Conservation (phyloP, 2,888 invertebrate genomes). For the Arctia plantaginis region DNA sequence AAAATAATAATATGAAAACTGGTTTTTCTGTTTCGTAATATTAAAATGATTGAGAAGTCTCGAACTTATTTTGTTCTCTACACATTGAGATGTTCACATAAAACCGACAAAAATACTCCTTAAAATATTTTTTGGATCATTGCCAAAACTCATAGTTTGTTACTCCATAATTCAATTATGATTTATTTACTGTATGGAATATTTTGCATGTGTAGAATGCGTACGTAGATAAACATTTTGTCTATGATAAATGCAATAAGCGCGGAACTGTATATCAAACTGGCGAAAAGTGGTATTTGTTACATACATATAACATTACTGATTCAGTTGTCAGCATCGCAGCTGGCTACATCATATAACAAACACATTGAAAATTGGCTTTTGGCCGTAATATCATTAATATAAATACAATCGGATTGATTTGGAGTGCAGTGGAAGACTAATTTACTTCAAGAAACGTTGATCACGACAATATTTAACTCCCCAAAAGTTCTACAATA, state of each 20-base stretch:
- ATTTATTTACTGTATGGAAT: constrained; percentile 31
- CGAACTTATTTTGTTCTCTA: constrained; percentile 4
- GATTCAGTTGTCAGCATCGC: no score
- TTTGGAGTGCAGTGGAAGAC: no score
- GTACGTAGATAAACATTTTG: constrained; percentile 2
- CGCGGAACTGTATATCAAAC: not conserved
- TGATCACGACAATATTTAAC: no score
- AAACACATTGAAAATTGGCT: no score
- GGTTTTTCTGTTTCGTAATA: not conserved
- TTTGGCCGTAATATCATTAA: no score
- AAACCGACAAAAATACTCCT: constrained; percentile 42
- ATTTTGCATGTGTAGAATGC: constrained; percentile 1
- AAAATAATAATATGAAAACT: not conserved
- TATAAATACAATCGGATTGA: no score
- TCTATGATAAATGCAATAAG: not conserved
- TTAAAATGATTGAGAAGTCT: not conserved
- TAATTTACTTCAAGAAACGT: no score
- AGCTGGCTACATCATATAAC: no score
- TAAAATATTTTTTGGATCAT: constrained; percentile 38
- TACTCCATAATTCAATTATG: constrained; percentile 41
- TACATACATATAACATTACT: no score
- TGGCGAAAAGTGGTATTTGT: not conserved
- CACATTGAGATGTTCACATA: constrained; percentile 22
- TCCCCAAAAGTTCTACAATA: no score
- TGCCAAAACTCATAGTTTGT: constrained; percentile 38